phyloP scores from a whole-genome alignment of 2,113 vertebrate genomes.

The Scomber scombrus region DNA sequence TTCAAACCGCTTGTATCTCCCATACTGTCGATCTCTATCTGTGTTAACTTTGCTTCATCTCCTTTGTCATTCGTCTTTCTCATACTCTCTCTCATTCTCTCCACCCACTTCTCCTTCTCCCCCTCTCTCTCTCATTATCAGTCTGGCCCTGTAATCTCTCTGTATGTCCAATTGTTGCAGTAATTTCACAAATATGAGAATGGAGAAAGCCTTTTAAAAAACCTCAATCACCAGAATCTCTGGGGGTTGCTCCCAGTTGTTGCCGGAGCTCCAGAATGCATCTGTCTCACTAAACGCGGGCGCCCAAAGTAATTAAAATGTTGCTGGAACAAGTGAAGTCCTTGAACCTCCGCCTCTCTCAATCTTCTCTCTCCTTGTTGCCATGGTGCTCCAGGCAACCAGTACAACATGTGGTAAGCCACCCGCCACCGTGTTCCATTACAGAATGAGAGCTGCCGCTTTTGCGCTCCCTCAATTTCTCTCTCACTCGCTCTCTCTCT shows the following conservation, averaged over 20 bases:
- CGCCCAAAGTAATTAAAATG: slow-evolving; percentile 78
- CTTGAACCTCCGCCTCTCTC: slow-evolving; percentile 78
- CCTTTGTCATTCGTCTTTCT: slow-evolving; percentile 37
- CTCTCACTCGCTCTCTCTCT: slow-evolving; percentile 22
- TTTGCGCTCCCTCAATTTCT: slow-evolving; percentile 35
- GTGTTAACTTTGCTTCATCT: slow-evolving; percentile 52
- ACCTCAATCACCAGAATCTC: slow-evolving; percentile 9
- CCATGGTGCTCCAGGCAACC: slow-evolving; percentile 79
- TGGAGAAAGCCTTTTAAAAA: neutral
- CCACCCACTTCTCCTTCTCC: slow-evolving; percentile 22
- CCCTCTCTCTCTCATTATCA: slow-evolving; percentile 22
- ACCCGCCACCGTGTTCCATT: slow-evolving; percentile 60
- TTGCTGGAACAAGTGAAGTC: slow-evolving; percentile 81
- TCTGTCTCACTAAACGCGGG: slow-evolving; percentile 64
- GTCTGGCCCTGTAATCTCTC: slow-evolving; percentile 22
- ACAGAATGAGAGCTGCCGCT: slow-evolving; percentile 64
- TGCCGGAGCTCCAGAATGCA: slow-evolving; percentile 50
- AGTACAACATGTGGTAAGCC: slow-evolving; percentile 55
- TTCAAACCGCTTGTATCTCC: slow-evolving; percentile 65
- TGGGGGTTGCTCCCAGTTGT: slow-evolving; percentile 43
- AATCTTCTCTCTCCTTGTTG: slow-evolving; percentile 72
- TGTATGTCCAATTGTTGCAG: slow-evolving; percentile 39
- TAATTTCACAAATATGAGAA: slow-evolving; percentile 48
- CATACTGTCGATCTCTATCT: slow-evolving; percentile 63
- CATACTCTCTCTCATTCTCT: slow-evolving; percentile 20